Percentiles rank a stretch among this genome's conserved stretches.
Conservation (phyloP, 2,888 invertebrate genomes). For the Hanleya hanleyi region DNA sequence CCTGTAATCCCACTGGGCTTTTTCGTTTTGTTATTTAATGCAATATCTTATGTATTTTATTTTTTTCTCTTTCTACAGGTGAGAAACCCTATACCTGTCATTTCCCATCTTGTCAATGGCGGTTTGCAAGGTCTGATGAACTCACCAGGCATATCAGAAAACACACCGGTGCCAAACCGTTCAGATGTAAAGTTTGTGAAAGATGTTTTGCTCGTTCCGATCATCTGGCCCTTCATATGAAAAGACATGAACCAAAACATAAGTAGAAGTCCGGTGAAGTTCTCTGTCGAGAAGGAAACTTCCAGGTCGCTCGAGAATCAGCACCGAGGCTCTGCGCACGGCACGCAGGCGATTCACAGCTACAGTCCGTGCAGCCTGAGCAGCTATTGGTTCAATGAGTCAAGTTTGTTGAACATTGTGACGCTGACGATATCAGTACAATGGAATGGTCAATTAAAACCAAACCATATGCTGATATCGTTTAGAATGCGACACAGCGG, state of each 20-base stretch:
- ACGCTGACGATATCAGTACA: too few relatives aligned
- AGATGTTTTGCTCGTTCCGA: conserved; percentile 78
- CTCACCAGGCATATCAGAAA: conserved; percentile 78
- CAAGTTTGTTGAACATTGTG: too few relatives aligned
- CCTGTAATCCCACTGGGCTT: too few relatives aligned
- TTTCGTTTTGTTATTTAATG: background rate
- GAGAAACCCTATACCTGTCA: conserved; percentile 78
- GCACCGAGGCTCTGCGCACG: too few relatives aligned
- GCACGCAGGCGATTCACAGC: too few relatives aligned
- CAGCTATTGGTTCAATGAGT: too few relatives aligned
- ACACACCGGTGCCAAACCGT: conserved; percentile 79
- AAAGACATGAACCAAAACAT: conserved; percentile 84
- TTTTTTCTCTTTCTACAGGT: conserved; percentile 71
- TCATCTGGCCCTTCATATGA: conserved; percentile 78
- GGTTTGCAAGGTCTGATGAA: conserved; percentile 78
- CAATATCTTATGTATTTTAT: conserved; percentile 7
- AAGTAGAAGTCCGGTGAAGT: conserved; percentile 26
- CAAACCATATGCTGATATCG: too few relatives aligned
- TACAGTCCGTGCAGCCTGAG: too few relatives aligned
- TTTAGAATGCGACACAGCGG: too few relatives aligned
- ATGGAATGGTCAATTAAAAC: too few relatives aligned
- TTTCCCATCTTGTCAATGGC: conserved; percentile 77
- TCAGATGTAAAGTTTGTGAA: conserved; percentile 78
- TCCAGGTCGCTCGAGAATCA: too few relatives aligned
- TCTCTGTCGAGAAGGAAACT: background rate